These are phyloP conservation scores for Drosophila virilis DNA, from an alignment of 1,140 invertebrate species.

Conservation along the genomic window DNA sequence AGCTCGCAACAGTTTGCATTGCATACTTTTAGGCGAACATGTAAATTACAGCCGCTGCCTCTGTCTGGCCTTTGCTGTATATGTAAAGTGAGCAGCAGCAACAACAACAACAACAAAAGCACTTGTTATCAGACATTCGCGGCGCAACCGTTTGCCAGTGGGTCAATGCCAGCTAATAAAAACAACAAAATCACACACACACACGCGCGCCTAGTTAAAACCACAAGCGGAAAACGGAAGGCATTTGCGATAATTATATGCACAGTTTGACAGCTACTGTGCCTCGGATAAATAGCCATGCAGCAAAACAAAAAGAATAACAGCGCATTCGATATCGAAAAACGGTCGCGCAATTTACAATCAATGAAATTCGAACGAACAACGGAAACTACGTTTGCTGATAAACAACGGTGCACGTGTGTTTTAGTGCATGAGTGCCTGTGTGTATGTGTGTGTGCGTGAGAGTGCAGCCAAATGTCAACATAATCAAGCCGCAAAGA, in stretches of 20 bases:
- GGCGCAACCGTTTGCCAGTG: slow-evolving; percentile 43
- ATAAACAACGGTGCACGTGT: slow-evolving; percentile 29
- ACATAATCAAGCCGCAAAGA: slow-evolving; percentile 39
- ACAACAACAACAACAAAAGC: slow-evolving; percentile 3
- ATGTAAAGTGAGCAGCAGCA: slow-evolving; percentile 10
- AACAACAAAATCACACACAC: slow-evolving; percentile 17
- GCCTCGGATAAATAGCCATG: slow-evolving; percentile 23
- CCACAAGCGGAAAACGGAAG: slow-evolving; percentile 10
- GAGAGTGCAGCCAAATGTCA: slow-evolving; percentile 67
- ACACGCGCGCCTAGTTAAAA: not conserved
- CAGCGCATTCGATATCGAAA: slow-evolving; percentile 42
- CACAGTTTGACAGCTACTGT: slow-evolving; percentile 32
- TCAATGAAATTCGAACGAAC: slow-evolving; percentile 57
- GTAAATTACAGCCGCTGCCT: slow-evolving; percentile 23
- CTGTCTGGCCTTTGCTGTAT: not conserved
- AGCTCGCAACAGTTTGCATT: not conserved
- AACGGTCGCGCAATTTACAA: slow-evolving; percentile 35
- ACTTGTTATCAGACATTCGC: slow-evolving; percentile 40
- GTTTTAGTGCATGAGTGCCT: not conserved
- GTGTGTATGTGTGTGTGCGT: not conserved
- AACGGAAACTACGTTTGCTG: slow-evolving; percentile 48
- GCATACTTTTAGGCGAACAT: slow-evolving; percentile 56
- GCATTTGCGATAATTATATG: slow-evolving; percentile 16
- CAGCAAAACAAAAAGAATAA: not conserved
- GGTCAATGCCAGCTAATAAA: slow-evolving; percentile 63